These are phyloP conservation scores for Helicoverpa assulta DNA, from an alignment of 2,888 invertebrate genomes.

Conservation along the genomic window DNA sequence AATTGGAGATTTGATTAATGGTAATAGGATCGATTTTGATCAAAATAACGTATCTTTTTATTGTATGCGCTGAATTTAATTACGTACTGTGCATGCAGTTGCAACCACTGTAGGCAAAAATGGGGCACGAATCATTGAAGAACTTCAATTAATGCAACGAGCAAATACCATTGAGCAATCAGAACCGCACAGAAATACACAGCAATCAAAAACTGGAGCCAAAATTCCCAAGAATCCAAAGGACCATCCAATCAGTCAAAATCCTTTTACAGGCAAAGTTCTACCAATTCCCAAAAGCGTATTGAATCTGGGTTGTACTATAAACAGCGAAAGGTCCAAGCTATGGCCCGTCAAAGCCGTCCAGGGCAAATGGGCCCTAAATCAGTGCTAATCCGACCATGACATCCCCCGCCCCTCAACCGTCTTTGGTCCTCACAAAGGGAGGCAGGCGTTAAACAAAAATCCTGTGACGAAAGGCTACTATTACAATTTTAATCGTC, in stretches of 20 bases:
- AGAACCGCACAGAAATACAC: background rate
- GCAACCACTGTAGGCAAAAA: too few species aligned
- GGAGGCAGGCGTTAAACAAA: conserved; percentile 66
- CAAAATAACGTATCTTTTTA: too few species aligned
- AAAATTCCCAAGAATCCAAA: conserved; percentile 3
- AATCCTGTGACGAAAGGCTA: conserved; percentile 53
- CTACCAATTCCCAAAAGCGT: conserved; percentile 45
- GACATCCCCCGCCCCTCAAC: conserved; percentile 69
- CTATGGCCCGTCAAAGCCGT: conserved; percentile 64
- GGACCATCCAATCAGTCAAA: conserved; percentile 22
- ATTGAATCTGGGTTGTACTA: conserved; percentile 53
- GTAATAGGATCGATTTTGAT: too few species aligned
- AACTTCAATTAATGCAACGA: too few species aligned
- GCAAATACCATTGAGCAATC: background rate
- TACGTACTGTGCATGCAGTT: too few species aligned
- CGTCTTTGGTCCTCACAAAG: conserved; percentile 69
- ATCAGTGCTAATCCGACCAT: conserved; percentile 78
- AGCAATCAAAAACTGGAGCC: background rate
- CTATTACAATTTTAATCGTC: conserved; percentile 35
- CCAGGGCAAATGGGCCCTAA: conserved; percentile 74
- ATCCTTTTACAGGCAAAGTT: conserved; percentile 22
- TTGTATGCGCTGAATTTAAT: too few species aligned
- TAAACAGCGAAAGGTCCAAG: conserved; percentile 45
- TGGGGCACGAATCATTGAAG: too few species aligned
- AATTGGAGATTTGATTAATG: too few species aligned